Conservation (phyloP, 1,140 invertebrate genomes). For the Carcinoscorpius rotundicauda region DNA sequence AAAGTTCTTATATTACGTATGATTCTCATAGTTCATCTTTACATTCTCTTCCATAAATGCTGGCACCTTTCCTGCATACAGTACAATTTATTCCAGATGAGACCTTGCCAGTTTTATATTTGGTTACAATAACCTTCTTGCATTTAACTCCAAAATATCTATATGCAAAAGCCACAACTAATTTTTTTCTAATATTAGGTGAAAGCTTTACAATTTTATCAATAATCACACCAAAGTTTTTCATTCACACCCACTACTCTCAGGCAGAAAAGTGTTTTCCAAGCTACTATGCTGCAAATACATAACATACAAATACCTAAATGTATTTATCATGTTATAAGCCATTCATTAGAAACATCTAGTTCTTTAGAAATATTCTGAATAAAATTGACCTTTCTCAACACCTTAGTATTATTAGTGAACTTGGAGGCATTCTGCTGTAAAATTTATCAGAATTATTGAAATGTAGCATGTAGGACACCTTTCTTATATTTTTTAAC, state of each 20-base stretch:
- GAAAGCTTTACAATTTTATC: constrained; percentile 29
- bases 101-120: neutral
- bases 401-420: neutral
- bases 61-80: neutral
- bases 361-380: no score
- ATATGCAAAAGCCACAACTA: constrained; percentile 8
- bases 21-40: neutral
- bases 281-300: neutral
- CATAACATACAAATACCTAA: neutral
- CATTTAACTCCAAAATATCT: neutral
- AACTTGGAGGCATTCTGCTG: neutral
- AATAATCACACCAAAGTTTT: constrained; percentile 57
- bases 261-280: constrained; percentile 16
- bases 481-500: neutral
- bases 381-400: no score
- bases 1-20: neutral
- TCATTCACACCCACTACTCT: constrained; percentile 64
- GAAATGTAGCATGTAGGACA: neutral
- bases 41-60: neutral
- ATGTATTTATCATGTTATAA: neutral
- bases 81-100: neutral
- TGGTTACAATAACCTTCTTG: neutral
- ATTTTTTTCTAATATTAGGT: constrained; percentile 26
- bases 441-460: constrained; percentile 7
- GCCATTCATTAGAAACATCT: neutral